A percentile compares a stretch with the other conserved stretches of the same genome.
These are phyloP conservation scores for Zhuqinia jingwanae DNA, from an alignment of 2,888 invertebrate genomes.

Conservation along the genomic window DNA sequence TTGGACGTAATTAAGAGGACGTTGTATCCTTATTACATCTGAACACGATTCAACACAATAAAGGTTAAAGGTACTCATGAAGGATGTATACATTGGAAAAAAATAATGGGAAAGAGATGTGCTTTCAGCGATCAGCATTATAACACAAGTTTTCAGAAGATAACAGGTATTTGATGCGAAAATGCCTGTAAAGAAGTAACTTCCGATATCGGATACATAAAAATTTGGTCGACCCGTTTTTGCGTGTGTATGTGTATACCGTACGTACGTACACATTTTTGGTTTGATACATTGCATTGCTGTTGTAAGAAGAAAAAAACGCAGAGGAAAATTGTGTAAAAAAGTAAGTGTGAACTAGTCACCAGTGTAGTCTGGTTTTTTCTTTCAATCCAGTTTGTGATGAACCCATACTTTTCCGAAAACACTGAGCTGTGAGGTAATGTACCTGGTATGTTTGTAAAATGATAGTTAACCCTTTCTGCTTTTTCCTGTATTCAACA, in stretches of 20 bases:
- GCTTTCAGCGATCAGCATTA: too few species aligned
- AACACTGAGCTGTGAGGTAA: background rate
- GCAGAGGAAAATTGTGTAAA: slow-evolving; percentile 22
- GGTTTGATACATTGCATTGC: too few species aligned
- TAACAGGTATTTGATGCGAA: too few species aligned
- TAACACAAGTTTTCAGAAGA: too few species aligned
- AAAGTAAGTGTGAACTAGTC: slow-evolving; percentile 23
- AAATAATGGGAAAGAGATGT: too few species aligned
- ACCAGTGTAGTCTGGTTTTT: slow-evolving; percentile 13
- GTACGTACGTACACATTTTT: background rate
- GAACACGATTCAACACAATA: background rate
- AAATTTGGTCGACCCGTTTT: slow-evolving; percentile 21
- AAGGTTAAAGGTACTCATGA: background rate
- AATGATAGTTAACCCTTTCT: background rate
- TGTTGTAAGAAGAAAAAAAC: background rate
- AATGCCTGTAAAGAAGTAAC: background rate
- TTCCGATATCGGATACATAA: slow-evolving; percentile 54
- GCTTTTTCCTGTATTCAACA: background rate
- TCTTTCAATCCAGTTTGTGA: slow-evolving; percentile 68
- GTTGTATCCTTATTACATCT: slow-evolving; percentile 52
- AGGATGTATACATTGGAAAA: background rate
- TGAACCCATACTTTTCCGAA: slow-evolving; percentile 35
- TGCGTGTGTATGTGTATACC: slow-evolving; percentile 7
- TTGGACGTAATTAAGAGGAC: slow-evolving; percentile 66
- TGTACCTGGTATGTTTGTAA: slow-evolving; percentile 1